A percentile compares a stretch with the other conserved stretches of the same genome.
Conservation (phyloP, 2,888 invertebrate species). For the Parapristionchus giblindavisi region DNA sequence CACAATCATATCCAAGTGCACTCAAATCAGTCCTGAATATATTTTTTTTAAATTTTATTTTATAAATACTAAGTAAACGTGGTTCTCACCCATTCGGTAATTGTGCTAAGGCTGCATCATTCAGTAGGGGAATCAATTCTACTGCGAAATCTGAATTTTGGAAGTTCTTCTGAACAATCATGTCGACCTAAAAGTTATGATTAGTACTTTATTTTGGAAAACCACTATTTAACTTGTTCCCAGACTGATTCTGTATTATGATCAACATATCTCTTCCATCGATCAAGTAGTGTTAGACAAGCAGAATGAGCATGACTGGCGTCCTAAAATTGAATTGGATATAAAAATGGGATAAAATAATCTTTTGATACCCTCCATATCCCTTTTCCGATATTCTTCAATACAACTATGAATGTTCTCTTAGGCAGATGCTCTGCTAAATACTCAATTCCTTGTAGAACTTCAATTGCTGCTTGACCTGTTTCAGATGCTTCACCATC, state of each 20-base stretch:
- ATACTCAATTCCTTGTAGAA: slow-evolving; percentile 52
- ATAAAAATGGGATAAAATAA: background rate
- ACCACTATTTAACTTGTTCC: slow-evolving; percentile 50
- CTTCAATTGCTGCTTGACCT: slow-evolving; percentile 58
- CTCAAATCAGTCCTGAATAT: slow-evolving; percentile 51
- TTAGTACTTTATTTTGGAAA: background rate
- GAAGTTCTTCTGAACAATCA: slow-evolving; percentile 55
- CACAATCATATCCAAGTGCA: slow-evolving; percentile 57
- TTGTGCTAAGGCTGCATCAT: slow-evolving; percentile 51
- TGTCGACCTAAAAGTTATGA: slow-evolving; percentile 46
- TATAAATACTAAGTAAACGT: no score
- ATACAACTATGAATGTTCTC: slow-evolving; percentile 53
- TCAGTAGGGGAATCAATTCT: slow-evolving; percentile 53
- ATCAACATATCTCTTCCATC: slow-evolving; percentile 54
- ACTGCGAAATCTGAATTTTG: slow-evolving; percentile 50
- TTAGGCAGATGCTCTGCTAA: slow-evolving; percentile 44
- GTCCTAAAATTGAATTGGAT: slow-evolving; percentile 26
- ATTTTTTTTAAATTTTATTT: background rate
- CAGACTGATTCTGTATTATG: slow-evolving; percentile 55
- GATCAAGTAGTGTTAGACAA: slow-evolving; percentile 48
- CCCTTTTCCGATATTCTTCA: slow-evolving; percentile 52
- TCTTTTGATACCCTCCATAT: slow-evolving; percentile 46
- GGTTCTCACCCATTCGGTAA: slow-evolving; percentile 50
- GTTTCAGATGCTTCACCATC: slow-evolving; percentile 58
- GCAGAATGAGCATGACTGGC: slow-evolving; percentile 43